phyloP scores from a whole-genome alignment of 2,888 invertebrate species.

The Nemotelus pantherinus region DNA sequence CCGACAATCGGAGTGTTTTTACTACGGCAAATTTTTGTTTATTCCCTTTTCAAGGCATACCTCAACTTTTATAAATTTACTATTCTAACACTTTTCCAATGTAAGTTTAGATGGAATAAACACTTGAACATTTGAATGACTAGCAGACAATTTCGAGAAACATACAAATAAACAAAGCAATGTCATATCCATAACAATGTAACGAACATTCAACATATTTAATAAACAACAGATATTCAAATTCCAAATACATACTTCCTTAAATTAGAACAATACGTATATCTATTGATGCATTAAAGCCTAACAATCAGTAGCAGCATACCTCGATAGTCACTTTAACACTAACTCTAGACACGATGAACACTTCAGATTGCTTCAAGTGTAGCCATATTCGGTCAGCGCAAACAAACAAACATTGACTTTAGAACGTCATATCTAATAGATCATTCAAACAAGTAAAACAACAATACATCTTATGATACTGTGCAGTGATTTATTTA shows the following conservation, averaged over 20 bases:
- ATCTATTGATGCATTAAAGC: not conserved
- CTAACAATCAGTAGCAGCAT: constrained; percentile 11
- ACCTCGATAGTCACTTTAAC: not conserved
- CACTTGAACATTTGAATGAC: not conserved
- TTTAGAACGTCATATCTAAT: constrained; percentile 27
- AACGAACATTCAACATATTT: constrained; percentile 1
- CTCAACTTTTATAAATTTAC: constrained; percentile 36
- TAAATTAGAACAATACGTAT: not conserved
- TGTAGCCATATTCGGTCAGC: constrained; percentile 18
- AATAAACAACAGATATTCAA: not conserved
- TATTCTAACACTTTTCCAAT: constrained; percentile 29
- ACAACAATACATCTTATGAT: constrained; percentile 42
- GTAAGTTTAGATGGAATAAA: constrained; percentile 2
- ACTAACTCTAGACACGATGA: constrained; percentile 4
- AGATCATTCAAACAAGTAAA: constrained; percentile 2
- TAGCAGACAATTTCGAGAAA: not conserved
- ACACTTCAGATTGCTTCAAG: constrained; percentile 31
- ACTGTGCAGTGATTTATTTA: constrained; percentile 19
- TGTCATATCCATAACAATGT: constrained; percentile 33
- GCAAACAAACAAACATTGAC: constrained; percentile 14
- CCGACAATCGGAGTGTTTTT: constrained; percentile 26
- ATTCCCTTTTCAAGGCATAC: constrained; percentile 19
- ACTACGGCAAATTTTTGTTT: not conserved
- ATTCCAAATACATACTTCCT: constrained; percentile 16
- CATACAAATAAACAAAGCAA: constrained; percentile 8